phyloP scores from a whole-genome alignment of 2,113 vertebrate species.

The Gasterosteus aculeatus region DNA sequence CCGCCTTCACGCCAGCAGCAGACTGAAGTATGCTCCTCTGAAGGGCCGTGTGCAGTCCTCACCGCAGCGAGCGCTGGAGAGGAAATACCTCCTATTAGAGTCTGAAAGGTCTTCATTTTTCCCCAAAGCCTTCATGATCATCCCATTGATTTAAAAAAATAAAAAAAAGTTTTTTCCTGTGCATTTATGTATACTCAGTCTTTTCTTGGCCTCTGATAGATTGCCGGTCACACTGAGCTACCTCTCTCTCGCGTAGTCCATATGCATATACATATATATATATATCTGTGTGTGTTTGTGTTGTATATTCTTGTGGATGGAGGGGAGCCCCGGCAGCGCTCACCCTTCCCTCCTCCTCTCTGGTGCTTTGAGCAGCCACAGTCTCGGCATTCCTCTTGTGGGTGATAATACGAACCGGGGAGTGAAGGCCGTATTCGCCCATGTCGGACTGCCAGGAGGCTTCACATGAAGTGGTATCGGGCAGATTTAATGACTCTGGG shows the following conservation, averaged over 20 bases:
- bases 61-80: conserved; percentile 46
- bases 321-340: conserved; percentile 12
- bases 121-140: conserved; percentile 17
- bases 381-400: conserved; percentile 79
- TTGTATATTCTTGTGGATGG: neutral
- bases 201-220: conserved; percentile 10
- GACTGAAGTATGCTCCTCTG: conserved; percentile 62
- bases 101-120: conserved; percentile 42
- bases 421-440: conserved; percentile 47
- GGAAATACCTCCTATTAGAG: conserved; percentile 46
- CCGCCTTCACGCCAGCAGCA: conserved; percentile 57
- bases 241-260: neutral
- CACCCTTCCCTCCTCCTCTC: conserved; percentile 26
- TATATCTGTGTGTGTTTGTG: neutral
- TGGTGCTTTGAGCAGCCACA: conserved; percentile 59
- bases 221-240: neutral
- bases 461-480: conserved; percentile 50
- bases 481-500: conserved; percentile 30
- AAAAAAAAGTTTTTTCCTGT: neutral
- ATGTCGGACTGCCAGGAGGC: conserved; percentile 27
- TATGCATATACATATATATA: neutral
- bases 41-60: conserved; percentile 64
- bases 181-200: conserved; percentile 23
- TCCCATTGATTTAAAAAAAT: neutral
- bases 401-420: conserved; percentile 76